Evolutionary conservation across 2,888 invertebrate species (phyloP), one percentile per base, ranked within the genome.

Genomic region (Platynereis dumerilii): DNA sequence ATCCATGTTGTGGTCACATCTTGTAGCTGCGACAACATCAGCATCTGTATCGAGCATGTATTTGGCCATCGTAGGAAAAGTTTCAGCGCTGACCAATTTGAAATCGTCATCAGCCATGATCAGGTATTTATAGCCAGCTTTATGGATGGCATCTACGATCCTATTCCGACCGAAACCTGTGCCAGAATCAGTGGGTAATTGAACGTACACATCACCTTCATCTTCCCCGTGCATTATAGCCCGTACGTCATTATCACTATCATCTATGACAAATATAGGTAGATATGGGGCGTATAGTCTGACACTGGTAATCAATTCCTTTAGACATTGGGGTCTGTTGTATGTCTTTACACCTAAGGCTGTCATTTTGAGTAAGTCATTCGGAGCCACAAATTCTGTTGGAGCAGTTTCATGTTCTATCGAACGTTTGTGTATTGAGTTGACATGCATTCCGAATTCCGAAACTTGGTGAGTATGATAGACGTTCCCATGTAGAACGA

Each of bases 301-400:
- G n/a, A 22, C 22, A 22, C 48, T 48, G 7, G 48, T n/a, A 7
- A 48, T 22, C 7, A 48, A 48, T n/a, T 48, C 22, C 48, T 48
- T 48, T 20, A 48, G 7, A 22, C 48, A 48, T 5, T 48, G 20
- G 10, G n/a, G 20, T 48, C 48, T 22, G 17, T 48, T 48, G 48
- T n/a, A 48, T 12, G 48, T 48, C 20, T 48, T n/a, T n/a, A 48
- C 48, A 10, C 48, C 48, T n/a, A 48, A 20, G 20, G 48, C 48
- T 20, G 48, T 48, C 22, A 20, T 48, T n/a, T n/a, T 48, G 7
- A 48, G 48, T 20, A 48, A 20, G 7, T 48, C 48, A 48, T 48
- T 48, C 20, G 48, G 48, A 12, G 48, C 22, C 7, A 48, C 7
- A n/a, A 22, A 48, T 20, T 48, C 3, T 5, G 48, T 22, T n/a